Conservation (phyloP, 2,888 invertebrate species). For the Aspidiotus rigidus region DNA sequence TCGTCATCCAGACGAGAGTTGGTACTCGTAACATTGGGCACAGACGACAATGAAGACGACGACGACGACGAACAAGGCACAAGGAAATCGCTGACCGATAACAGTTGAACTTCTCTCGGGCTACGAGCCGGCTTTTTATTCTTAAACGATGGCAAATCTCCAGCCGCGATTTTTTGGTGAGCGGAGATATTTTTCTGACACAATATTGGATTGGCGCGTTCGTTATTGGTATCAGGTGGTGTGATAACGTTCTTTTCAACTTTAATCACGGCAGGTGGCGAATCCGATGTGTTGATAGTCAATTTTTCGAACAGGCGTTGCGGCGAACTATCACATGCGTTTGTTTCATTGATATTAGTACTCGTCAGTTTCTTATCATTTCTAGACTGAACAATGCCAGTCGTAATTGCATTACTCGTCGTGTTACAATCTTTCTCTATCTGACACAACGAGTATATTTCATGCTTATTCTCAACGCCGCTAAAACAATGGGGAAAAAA, state of each 20-base stretch:
- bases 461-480: conserved; percentile 68
- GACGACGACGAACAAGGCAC: background rate
- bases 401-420: no score
- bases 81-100: conserved; percentile 5
- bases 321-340: conserved; percentile 17
- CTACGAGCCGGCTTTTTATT: background rate
- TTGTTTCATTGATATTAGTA: background rate
- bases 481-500: conserved; percentile 46
- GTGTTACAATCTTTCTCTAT: conserved; percentile 38
- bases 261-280: background rate
- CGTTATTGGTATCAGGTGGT: conserved; percentile 34
- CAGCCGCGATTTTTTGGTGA: background rate
- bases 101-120: background rate
- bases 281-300: background rate
- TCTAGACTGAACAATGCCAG: conserved; percentile 8
- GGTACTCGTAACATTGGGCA: background rate
- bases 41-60: conserved; percentile 8
- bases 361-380: background rate
- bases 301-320: conserved; percentile 22
- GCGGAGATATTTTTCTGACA: background rate
- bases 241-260: background rate
- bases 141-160: conserved; percentile 1
- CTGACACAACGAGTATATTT: conserved; percentile 62
- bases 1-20: conserved; percentile 35
- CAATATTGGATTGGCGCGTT: background rate